Conservation (phyloP, 2,797 vertebrate genomes). For the Muscicapa striata region DNA sequence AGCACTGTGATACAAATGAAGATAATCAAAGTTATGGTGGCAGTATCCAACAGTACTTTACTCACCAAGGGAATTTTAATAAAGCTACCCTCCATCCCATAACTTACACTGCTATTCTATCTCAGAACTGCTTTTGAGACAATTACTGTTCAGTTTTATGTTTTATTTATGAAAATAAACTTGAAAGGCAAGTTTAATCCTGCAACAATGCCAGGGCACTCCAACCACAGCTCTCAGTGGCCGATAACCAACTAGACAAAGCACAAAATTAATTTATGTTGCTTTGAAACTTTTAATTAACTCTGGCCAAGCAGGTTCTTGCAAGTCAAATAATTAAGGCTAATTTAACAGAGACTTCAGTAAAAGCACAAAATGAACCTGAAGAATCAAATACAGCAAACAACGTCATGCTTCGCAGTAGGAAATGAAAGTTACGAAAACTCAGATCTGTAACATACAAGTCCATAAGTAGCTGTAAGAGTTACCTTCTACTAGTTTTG, state of each 20-base stretch:
- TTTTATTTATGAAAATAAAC: constrained; percentile 26
- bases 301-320: constrained; percentile 38
- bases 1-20: neutral
- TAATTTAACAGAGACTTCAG: neutral
- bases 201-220: neutral
- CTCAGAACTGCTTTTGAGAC: neutral
- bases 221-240: neutral
- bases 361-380: constrained; percentile 7
- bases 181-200: constrained; percentile 9
- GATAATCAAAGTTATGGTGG: neutral
- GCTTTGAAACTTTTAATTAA: constrained; percentile 48
- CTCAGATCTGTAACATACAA: neutral
- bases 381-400: neutral
- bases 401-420: neutral
- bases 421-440: neutral
- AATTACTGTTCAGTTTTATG: neutral
- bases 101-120: neutral
- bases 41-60: neutral
- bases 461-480: neutral
- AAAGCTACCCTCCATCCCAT: neutral
- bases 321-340: constrained; percentile 12
- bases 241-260: constrained; percentile 25
- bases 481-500: neutral
- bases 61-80: neutral
- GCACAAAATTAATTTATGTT: neutral